Base-by-base conservation (phyloP, 2,113 vertebrate genomes). In the Nothobranchius furzeri region DNA sequence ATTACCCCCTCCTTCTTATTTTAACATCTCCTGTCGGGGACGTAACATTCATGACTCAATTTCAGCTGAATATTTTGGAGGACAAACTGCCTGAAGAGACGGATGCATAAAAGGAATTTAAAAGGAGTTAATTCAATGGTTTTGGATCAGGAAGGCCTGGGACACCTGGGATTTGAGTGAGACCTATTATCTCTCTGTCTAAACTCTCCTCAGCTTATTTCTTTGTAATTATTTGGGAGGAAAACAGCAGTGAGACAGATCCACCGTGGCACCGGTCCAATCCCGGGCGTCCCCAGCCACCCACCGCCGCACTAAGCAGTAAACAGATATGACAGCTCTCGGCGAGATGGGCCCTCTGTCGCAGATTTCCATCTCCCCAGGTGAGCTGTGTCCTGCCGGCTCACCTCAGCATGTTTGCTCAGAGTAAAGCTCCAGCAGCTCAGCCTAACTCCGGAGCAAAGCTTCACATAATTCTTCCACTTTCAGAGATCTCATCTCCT, bases 311-410 rank as follows among this genome's bases (percentile, higher is more conserved):
- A 61, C 70, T 72, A 83, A 83, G 67, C 73, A 56, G 75, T 87
- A 79, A 89, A 72, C 81, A 56, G 72, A 87, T 64, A 69, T 77
- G 86, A 87, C 86, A 81, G 83, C 67, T 72, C 69, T 76, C 49
- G 3, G 77, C 67, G 15, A 56, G 62, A 48, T 10, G 61, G 59
- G 66, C 67, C 81, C 67, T 68, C 7, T 47, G 76, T 67, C 37
- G 17, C 65, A 71, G 71, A 82, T 85, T 82, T 71, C 49, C 83
- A 87, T 83, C 78, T 87, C 82, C 76, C 82, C 57, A 49, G 86
- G 79, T 70, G 59, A 67, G 73, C 70, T 66, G 67, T 51, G 87
- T 75, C 68, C 75, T 79, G 79, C 71, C 50, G 45, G 49, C 66
- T 73, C 81, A 81, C 78, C 80, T 87, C 77, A 4, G 46, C 17